Base-by-base conservation (phyloP, 2,113 vertebrate genomes). In the Rousettus leschenaultii region DNA sequence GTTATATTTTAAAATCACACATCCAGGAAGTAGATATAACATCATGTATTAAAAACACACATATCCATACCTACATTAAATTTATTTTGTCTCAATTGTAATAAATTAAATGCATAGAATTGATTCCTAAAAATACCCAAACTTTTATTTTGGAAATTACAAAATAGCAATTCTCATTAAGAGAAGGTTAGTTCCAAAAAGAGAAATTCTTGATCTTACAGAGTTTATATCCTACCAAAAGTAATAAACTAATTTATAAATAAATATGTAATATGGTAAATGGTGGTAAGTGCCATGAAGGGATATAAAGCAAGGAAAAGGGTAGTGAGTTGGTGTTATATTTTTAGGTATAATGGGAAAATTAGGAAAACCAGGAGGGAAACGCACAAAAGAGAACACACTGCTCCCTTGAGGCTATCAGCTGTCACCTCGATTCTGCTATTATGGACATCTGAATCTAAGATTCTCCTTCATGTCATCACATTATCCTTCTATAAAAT, bases 1-100 rank as follows among this genome's bases (percentile, higher is more conserved):
- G 22, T 28, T 84, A 11, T 51, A 68, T 89, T 89, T 95, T 43
- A 89, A 92, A 77, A 70, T 78, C n/a, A 73, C n/a, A 78, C 14
- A 91, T 55, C 7, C 43, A 83, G 18, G 7, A 83, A 83, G 26
- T 61, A 83, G 51, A 11, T 63, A 55, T 78, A 33, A 73, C 33
- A 7, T 30, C 79, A 82, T 43, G 89, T 95, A 24, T 48, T 83
- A 53, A 87, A 73, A 68, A 77, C 7, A 38, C 8, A 63, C 2
- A 87, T 16, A 57, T 1, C 15, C 0, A 73, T n/a, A 51, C 0
- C 3, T 1, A 59, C 21, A 89, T 63, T n/a, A 28, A 74, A 77
- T 95, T 6, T 14, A 71, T 30, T 80, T 86, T 91, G 9, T 95
- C 66, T 85, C 75, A 24, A 75, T 4, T 19, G 0, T 2, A 66